A percentile compares a stretch with the other conserved stretches of the same genome.
Conservation (phyloP, 2,113 vertebrate genomes). For the Epinephelus cyanopodus region DNA sequence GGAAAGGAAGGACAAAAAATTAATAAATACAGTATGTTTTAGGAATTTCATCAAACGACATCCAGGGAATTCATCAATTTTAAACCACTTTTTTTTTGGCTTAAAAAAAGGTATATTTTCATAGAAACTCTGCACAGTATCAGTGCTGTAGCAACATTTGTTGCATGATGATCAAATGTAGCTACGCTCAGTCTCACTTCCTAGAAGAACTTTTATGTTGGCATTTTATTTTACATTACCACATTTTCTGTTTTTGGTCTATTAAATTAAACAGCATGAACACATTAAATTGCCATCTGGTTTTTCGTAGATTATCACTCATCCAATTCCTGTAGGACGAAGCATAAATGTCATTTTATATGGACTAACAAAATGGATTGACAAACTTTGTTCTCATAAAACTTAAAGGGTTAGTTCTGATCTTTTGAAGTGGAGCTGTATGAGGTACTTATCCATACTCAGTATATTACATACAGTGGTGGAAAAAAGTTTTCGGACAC, state of each 20-base stretch:
- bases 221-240: neutral
- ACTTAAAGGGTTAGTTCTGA: neutral
- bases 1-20: slow-evolving; percentile 31
- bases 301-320: neutral
- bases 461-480: no score
- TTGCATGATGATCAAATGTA: neutral
- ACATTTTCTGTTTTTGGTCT: neutral
- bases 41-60: neutral
- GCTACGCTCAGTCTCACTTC: neutral
- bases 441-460: no score
- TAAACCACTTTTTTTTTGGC: neutral
- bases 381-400: neutral
- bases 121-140: neutral
- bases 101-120: no score
- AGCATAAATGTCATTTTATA: neutral
- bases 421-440: no score
- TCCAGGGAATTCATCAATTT: neutral
- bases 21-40: no score
- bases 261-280: neutral
- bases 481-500: no score
- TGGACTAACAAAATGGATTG: neutral
- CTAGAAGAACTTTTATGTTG: neutral
- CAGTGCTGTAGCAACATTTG: neutral
- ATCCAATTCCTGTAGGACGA: neutral
- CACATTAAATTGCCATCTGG: neutral